Conservation (phyloP, 2,113 vertebrate species). For the Pomatorhinus ruficollis region DNA sequence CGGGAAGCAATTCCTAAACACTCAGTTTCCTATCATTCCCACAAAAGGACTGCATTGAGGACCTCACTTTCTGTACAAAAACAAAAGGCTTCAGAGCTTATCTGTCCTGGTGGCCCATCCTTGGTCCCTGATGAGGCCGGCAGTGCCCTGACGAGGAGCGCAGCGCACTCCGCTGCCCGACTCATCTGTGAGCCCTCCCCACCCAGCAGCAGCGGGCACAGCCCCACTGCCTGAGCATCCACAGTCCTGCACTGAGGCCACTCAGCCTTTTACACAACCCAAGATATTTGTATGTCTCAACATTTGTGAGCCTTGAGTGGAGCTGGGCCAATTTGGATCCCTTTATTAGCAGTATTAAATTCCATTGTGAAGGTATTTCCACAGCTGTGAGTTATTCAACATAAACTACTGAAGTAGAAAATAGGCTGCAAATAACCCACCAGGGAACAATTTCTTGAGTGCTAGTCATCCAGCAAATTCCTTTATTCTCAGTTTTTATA, state of each 20-base stretch:
- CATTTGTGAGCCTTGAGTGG: not conserved
- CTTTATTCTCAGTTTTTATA: constrained; percentile 65
- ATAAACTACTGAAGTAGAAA: constrained; percentile 58
- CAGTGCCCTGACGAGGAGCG: not conserved
- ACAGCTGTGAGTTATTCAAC: constrained; percentile 65
- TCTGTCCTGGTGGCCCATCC: fast-evolving
- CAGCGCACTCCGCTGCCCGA: fast-evolving
- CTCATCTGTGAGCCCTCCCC: fast-evolving
- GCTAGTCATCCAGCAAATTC: constrained; percentile 62
- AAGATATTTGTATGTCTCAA: not conserved
- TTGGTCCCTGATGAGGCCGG: fast-evolving
- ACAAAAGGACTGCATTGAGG: not conserved
- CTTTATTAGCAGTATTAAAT: constrained; percentile 46
- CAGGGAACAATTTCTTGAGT: constrained; percentile 57
- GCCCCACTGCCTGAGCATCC: not conserved
- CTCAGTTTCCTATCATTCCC: not conserved
- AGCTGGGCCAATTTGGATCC: constrained; percentile 13
- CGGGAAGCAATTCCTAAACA: not conserved
- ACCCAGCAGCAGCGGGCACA: not conserved
- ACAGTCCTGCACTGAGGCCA: not conserved
- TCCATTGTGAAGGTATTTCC: constrained; percentile 49
- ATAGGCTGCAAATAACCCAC: constrained; percentile 58
- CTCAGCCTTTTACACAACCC: not conserved
- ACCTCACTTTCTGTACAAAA: not conserved
- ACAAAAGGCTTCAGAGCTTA: not conserved